These are phyloP conservation scores for Agrotis exclamationis DNA, from an alignment of 2,888 invertebrate genomes.

Conservation along the genomic window DNA sequence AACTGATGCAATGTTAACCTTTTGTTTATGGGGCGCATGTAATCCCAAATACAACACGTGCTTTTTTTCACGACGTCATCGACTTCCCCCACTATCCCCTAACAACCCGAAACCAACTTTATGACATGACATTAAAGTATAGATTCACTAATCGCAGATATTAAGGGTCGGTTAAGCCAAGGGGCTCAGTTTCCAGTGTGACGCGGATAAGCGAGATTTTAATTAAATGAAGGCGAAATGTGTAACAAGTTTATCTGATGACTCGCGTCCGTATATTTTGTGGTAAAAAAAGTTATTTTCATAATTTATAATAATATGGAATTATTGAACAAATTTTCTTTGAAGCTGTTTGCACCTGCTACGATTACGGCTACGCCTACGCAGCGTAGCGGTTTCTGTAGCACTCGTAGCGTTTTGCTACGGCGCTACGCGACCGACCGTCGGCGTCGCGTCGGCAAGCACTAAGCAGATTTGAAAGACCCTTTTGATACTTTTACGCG, in stretches of 20 bases:
- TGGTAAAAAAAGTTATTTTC: constrained; percentile 14
- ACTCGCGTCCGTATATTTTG: constrained; percentile 38
- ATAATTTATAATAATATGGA: neutral
- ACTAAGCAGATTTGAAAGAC: neutral
- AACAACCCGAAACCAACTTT: constrained; percentile 68
- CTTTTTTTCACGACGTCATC: constrained; percentile 88
- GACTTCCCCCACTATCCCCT: constrained; percentile 64
- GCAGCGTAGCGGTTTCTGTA: constrained; percentile 16
- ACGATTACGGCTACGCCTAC: neutral
- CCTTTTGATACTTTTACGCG: neutral
- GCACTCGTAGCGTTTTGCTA: constrained; percentile 33
- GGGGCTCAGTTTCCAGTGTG: constrained; percentile 86
- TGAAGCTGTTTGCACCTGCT: neutral
- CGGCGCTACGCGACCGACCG: neutral
- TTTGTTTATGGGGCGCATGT: constrained; percentile 88
- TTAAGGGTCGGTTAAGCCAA: constrained; percentile 80
- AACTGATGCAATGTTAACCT: constrained; percentile 84
- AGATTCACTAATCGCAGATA: constrained; percentile 54
- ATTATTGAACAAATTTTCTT: neutral
- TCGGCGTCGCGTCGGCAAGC: neutral
- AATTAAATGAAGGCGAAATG: constrained; percentile 84
- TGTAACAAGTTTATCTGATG: constrained; percentile 67
- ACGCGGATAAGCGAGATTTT: constrained; percentile 88
- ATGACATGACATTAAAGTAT: constrained; percentile 63
- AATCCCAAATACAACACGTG: constrained; percentile 91